Evolutionary conservation across 2,797 vertebrate genomes (phyloP).

Genomic region (Phaenicophaeus curvirostris): DNA sequence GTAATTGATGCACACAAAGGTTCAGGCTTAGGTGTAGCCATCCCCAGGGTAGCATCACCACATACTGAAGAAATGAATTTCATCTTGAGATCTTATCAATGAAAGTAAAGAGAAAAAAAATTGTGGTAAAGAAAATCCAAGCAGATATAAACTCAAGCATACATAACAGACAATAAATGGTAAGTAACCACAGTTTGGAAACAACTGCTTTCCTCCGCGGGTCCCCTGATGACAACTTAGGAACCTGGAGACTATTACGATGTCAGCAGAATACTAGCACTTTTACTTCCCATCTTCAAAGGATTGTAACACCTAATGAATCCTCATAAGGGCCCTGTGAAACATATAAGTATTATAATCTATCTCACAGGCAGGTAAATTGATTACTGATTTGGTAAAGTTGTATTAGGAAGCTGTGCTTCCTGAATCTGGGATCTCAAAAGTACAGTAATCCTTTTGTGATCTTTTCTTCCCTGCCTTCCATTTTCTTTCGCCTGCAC

Average conservation of each 20-base stretch:
- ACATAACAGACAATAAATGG: not conserved
- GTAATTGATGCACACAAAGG: not conserved
- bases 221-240: not conserved
- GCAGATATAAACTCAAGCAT: not conserved
- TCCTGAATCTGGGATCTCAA: not conserved
- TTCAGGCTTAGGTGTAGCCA: not conserved
- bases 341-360: not conserved
- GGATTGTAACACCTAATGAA: not conserved
- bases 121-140: not conserved
- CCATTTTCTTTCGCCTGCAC: not conserved
- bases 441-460: not conserved
- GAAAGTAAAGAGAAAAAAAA: not conserved
- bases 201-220: not conserved
- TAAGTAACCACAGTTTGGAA: not conserved
- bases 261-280: not conserved
- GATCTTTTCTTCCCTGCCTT: not conserved
- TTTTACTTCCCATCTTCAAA: not conserved
- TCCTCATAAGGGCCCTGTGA: not conserved
- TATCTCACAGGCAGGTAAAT: not conserved
- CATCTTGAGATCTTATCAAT: not conserved
- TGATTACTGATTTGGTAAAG: not conserved
- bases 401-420: not conserved
- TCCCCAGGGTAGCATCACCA: not conserved
- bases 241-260: not conserved
- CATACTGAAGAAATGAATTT: not conserved